Evolutionary conservation across 2,113 vertebrate genomes (phyloP).

Genomic region (Spea bombifrons): DNA sequence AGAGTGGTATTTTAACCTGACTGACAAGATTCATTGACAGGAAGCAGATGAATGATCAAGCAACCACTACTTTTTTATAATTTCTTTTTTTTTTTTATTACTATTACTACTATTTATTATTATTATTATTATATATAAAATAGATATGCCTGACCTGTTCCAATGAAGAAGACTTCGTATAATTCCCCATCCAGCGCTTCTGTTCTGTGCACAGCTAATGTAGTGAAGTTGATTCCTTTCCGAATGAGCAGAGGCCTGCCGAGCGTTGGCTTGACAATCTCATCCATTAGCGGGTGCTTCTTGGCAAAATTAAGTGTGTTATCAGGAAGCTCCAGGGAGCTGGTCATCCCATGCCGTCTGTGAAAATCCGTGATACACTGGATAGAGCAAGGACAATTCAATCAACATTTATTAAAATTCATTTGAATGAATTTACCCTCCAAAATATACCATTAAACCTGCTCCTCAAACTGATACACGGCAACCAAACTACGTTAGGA

Average conservation of each 20-base stretch:
- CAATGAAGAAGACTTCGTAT: slow-evolving; percentile 88
- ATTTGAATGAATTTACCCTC: no score
- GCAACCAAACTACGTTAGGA: no score
- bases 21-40: no score
- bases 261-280: slow-evolving; percentile 65
- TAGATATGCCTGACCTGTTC: slow-evolving; percentile 74
- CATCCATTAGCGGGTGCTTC: slow-evolving; percentile 92
- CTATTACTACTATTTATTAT: no score
- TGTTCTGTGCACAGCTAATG: slow-evolving; percentile 81
- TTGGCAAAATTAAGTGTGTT: slow-evolving; percentile 94
- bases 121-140: no score
- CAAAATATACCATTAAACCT: no score
- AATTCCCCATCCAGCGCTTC: slow-evolving; percentile 69
- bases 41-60: no score
- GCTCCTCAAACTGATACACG: no score
- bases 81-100: no score
- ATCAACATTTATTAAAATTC: slow-evolving; percentile 1
- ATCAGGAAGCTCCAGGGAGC: slow-evolving; percentile 88
- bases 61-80: no score
- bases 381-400: accelerated
- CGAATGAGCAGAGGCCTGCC: slow-evolving; percentile 88
- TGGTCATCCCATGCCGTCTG: slow-evolving; percentile 79
- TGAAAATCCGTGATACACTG: slow-evolving; percentile 92
- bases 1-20: no score
- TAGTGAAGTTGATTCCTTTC: slow-evolving; percentile 88